These are phyloP conservation scores for Gyrodactylus bullatarudis DNA, from an alignment of 1,140 invertebrate species.

Conservation along the genomic window DNA sequence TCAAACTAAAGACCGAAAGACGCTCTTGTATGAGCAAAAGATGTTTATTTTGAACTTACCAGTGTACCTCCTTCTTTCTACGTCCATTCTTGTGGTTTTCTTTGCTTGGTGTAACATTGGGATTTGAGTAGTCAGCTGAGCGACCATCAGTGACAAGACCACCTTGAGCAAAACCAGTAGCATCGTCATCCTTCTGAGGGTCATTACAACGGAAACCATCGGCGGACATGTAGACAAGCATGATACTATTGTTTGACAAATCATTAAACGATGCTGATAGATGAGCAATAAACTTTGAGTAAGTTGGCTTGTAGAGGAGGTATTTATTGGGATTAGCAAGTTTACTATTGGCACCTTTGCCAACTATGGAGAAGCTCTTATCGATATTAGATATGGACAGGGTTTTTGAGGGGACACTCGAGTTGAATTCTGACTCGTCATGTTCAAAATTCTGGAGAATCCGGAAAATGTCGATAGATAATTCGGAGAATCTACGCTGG, in stretches of 20 bases:
- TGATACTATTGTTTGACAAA: conserved; percentile 49
- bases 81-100: background rate
- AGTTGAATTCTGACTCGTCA: conserved; percentile 44
- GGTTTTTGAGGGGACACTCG: conserved; percentile 4
- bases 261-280: conserved; percentile 69
- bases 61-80: background rate
- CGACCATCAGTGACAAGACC: background rate
- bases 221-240: conserved; percentile 63
- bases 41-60: too few relatives aligned
- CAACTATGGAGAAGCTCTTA: background rate
- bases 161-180: background rate
- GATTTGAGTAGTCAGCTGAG: background rate
- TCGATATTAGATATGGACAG: background rate
- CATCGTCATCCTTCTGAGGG: conserved; percentile 7
- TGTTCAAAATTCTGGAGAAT: conserved; percentile 73
- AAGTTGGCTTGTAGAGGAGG: conserved; percentile 64
- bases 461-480: conserved; percentile 87
- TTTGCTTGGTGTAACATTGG: background rate
- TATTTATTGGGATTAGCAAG: conserved; percentile 85
- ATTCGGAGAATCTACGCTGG: conserved; percentile 69
- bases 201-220: conserved; percentile 21
- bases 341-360: conserved; percentile 16
- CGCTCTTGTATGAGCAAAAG: too few relatives aligned
- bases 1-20: too few relatives aligned
- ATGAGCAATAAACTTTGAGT: conserved; percentile 65